Evolutionary conservation across 2,888 invertebrate species (phyloP), one percentile per base, ranked within the genome.

Genomic region (Panopea generosa): DNA sequence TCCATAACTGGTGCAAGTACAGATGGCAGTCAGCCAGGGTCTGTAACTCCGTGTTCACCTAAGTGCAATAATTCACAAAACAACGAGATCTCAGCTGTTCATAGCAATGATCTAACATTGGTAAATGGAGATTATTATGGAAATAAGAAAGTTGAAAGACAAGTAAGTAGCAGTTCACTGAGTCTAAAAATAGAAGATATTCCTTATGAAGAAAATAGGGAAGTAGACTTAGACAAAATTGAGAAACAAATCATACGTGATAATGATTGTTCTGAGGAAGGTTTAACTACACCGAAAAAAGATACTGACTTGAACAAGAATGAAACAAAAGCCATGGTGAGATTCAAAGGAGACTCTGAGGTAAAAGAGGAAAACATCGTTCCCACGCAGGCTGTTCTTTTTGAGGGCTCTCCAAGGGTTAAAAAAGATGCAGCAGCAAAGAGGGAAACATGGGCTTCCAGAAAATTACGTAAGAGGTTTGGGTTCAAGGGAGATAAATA

Each of bases 401-500:
- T 71, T 3, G 77, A 77, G 38, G 74, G 57, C 11, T 50, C 62
- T 20, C 62, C 50, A 33, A 52, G 26, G 20, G 33, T 26, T n/a
- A 74, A 72, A 50, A 73, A 78, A 24, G 77, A 71, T 63, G 79
- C 71, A 7, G 60, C 66, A 38, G 11, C 22, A n/a, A 74, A 66
- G 11, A 49, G 82, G 22, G 83, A 84, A 38, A 82, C 78, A 1
- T 85, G 85, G 85, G 83, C 84, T 11, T 65, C 62, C 33, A 66
- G 73, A 27, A 85, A 84, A 63, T 47, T 85, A 47, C 70, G 73
- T 26, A 57, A 68, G 40, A 74, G 61, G 7, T 77, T 80, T 53
- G 47, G 71, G 9, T 55, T 79, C 26, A 57, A 55, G 33, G 52
- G 27, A 26, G 40, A 45, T 11, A 63, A 72, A 56, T 52, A 72